Percentiles rank a stretch among this genome's conserved stretches.
phyloP scores from a whole-genome alignment of 2,113 vertebrate species.

The Colaptes auratus region DNA sequence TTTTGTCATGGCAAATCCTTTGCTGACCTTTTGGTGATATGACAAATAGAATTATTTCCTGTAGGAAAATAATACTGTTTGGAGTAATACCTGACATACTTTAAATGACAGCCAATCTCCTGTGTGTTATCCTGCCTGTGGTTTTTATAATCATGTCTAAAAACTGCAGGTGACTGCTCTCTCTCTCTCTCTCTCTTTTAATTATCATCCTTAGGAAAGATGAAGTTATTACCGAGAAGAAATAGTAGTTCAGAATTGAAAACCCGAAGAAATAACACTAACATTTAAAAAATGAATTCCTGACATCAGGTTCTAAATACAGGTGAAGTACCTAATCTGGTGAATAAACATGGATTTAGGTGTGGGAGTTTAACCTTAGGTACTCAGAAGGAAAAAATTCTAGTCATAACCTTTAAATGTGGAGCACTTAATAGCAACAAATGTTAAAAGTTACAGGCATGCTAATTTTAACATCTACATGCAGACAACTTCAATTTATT shows the following conservation, averaged over 20 bases:
- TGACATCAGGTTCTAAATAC: slow-evolving; percentile 46
- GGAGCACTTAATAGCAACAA: slow-evolving; percentile 18
- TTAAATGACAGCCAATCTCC: not conserved
- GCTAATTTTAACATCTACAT: slow-evolving; percentile 21
- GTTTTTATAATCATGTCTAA: not conserved
- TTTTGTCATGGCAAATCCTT: not conserved
- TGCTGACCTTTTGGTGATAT: not conserved
- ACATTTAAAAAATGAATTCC: slow-evolving; percentile 24
- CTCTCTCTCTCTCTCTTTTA: not conserved
- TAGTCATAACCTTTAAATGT: slow-evolving; percentile 29
- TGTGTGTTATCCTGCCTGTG: not conserved
- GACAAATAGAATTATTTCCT: not conserved
- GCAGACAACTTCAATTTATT: slow-evolving; percentile 13
- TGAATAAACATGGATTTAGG: slow-evolving; percentile 41
- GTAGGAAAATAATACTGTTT: not conserved
- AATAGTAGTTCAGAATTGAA: not conserved
- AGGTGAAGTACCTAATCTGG: slow-evolving; percentile 21
- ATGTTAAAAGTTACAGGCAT: slow-evolving; percentile 17
- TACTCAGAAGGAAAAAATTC: slow-evolving; percentile 21
- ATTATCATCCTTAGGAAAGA: not conserved
- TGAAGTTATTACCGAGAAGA: slow-evolving; percentile 24
- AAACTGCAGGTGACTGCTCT: not conserved
- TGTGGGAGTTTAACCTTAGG: slow-evolving; percentile 8
- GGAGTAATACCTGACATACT: not conserved
- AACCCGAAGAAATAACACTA: slow-evolving; percentile 30